These are phyloP conservation scores for Hoplostethus atlanticus DNA, from an alignment of 2,797 vertebrate species.

Conservation along the genomic window DNA sequence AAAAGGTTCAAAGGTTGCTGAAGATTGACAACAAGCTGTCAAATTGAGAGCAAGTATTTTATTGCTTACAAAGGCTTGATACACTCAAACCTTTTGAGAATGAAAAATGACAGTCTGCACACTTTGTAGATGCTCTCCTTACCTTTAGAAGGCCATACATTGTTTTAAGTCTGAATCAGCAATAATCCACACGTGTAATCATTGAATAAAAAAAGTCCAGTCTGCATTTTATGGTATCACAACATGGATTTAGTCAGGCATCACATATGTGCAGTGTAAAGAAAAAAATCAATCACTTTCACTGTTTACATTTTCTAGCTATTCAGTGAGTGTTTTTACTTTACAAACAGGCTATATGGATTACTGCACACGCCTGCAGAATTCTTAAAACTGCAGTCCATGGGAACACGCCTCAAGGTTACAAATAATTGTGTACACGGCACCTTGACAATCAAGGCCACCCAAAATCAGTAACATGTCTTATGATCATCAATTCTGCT, in stretches of 20 bases:
- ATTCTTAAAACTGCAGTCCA: constrained; percentile 22
- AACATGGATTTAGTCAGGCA: neutral
- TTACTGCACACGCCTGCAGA: constrained; percentile 34
- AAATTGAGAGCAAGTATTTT: neutral
- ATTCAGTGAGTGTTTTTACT: neutral
- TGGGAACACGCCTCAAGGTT: constrained; percentile 31
- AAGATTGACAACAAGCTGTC: no score
- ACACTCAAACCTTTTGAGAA: neutral
- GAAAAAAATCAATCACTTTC: constrained; percentile 24
- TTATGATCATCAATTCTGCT: constrained; percentile 54
- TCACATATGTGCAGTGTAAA: neutral
- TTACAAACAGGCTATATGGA: neutral
- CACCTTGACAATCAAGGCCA: constrained; percentile 22
- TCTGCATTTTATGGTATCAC: neutral
- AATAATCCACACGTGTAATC: neutral
- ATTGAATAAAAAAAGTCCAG: neutral
- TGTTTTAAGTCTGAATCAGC: neutral
- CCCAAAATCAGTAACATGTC: constrained; percentile 58
- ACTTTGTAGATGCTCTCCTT: neutral
- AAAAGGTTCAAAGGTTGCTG: neutral
- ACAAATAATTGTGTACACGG: constrained; percentile 43
- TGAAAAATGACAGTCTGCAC: neutral
- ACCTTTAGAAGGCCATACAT: neutral
- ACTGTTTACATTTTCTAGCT: neutral
- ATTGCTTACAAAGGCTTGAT: neutral